phyloP scores from a whole-genome alignment of 2,113 vertebrate genomes.

The Eulemur macaco region DNA sequence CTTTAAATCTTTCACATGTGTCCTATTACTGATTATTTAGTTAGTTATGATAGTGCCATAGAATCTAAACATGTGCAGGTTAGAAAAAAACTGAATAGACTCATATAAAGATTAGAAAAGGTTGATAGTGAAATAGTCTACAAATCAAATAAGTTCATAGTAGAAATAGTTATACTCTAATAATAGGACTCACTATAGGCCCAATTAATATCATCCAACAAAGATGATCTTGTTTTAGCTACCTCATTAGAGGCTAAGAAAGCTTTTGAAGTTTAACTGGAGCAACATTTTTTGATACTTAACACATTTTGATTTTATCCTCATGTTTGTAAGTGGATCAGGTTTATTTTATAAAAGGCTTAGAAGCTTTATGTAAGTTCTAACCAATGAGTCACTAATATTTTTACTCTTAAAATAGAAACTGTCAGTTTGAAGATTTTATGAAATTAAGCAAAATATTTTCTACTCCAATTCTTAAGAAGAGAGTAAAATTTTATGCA shows the following conservation, averaged over 20 bases:
- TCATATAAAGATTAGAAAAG: slow-evolving; percentile 48
- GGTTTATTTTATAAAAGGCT: slow-evolving; percentile 52
- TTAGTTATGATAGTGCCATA: background rate
- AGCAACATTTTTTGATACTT: slow-evolving; percentile 62
- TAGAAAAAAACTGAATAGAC: slow-evolving; percentile 19
- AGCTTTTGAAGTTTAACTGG: slow-evolving; percentile 70
- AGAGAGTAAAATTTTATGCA: slow-evolving; percentile 15
- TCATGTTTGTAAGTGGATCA: slow-evolving; percentile 60
- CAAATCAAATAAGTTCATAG: slow-evolving; percentile 67
- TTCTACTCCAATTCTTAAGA: slow-evolving; percentile 39
- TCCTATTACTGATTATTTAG: slow-evolving; percentile 9
- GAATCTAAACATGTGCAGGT: background rate
- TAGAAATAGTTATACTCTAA: slow-evolving; percentile 43
- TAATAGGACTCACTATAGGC: slow-evolving; percentile 58
- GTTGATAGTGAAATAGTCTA: slow-evolving; percentile 52
- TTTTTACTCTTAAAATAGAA: slow-evolving; percentile 52
- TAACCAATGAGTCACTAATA: slow-evolving; percentile 38
- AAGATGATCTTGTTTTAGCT: slow-evolving; percentile 56
- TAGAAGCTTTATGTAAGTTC: slow-evolving; percentile 27
- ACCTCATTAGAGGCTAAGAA: slow-evolving; percentile 66
- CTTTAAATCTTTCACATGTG: slow-evolving; percentile 32
- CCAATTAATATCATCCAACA: slow-evolving; percentile 56
- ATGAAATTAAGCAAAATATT: slow-evolving; percentile 35
- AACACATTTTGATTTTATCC: slow-evolving; percentile 64
- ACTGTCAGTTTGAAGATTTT: background rate